These are phyloP conservation scores for Galerucella calmariensis DNA, from an alignment of 2,888 invertebrate genomes.

Conservation along the genomic window DNA sequence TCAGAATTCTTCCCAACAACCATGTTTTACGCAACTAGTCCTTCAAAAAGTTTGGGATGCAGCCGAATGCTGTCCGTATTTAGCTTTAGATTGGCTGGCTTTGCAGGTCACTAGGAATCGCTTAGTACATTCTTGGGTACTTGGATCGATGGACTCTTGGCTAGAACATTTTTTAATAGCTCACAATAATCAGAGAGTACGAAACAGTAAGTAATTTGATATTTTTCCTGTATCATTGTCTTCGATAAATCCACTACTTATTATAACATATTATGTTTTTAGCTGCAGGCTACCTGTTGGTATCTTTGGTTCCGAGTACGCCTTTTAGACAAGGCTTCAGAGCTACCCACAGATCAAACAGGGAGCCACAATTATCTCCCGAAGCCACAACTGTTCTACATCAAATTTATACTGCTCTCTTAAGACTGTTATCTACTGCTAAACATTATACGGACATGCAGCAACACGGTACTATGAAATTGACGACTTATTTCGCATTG, in stretches of 20 bases:
- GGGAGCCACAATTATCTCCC: slow-evolving; percentile 67
- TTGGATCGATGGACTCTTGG: slow-evolving; percentile 93
- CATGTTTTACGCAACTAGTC: slow-evolving; percentile 91
- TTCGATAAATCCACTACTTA: no score
- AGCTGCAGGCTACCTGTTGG: slow-evolving; percentile 89
- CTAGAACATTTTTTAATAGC: slow-evolving; percentile 89
- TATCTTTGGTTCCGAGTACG: slow-evolving; percentile 90
- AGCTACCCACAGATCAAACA: slow-evolving; percentile 67
- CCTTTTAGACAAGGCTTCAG: slow-evolving; percentile 91
- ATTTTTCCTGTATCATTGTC: no score
- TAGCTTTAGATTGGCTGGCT: slow-evolving; percentile 92
- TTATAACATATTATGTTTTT: slow-evolving; percentile 56
- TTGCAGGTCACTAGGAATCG: slow-evolving; percentile 87
- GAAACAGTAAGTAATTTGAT: slow-evolving; percentile 72
- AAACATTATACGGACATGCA: slow-evolving; percentile 88
- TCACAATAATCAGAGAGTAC: slow-evolving; percentile 85
- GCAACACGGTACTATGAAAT: slow-evolving; percentile 89
- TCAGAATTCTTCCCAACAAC: slow-evolving; percentile 77
- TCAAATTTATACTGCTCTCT: slow-evolving; percentile 78
- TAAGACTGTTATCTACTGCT: slow-evolving; percentile 82
- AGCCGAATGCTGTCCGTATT: slow-evolving; percentile 90
- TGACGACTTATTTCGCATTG: slow-evolving; percentile 92
- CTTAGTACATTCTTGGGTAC: slow-evolving; percentile 89
- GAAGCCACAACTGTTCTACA: slow-evolving; percentile 70
- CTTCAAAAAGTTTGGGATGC: slow-evolving; percentile 90